Evolutionary conservation across 2,888 invertebrate species (phyloP).

Genomic region (Geophilus truncorum): DNA sequence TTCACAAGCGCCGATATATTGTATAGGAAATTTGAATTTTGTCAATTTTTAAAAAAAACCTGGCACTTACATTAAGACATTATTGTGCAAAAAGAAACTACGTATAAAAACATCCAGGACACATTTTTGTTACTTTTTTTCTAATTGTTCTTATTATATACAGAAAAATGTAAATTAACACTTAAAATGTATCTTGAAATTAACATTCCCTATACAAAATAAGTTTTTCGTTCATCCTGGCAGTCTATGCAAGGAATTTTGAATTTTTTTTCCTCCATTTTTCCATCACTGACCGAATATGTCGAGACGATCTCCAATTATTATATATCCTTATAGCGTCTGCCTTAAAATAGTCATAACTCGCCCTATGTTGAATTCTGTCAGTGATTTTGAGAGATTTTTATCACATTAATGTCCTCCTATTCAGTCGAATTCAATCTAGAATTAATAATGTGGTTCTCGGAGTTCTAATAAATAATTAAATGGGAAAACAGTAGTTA

Average conservation of each 20-base stretch:
- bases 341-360: background rate
- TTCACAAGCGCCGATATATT: background rate
- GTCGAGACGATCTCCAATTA: background rate
- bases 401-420: background rate
- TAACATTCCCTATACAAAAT: slow-evolving; percentile 4
- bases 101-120: background rate
- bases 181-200: background rate
- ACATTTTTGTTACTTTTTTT: background rate
- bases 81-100: background rate
- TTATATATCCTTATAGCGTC: background rate
- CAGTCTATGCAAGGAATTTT: slow-evolving; percentile 30
- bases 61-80: slow-evolving; percentile 13
- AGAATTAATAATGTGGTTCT: background rate
- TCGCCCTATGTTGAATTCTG: slow-evolving; percentile 2
- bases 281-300: background rate
- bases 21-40: background rate
- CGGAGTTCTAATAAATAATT: background rate
- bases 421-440: background rate
- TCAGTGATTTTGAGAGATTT: background rate
- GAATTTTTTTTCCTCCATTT: background rate
- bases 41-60: background rate
- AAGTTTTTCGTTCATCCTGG: background rate
- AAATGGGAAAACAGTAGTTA: background rate
- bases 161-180: background rate
- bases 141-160: background rate